Evolutionary conservation across 2,888 invertebrate species (phyloP).

Genomic region (Drosophila aldrichi): DNA sequence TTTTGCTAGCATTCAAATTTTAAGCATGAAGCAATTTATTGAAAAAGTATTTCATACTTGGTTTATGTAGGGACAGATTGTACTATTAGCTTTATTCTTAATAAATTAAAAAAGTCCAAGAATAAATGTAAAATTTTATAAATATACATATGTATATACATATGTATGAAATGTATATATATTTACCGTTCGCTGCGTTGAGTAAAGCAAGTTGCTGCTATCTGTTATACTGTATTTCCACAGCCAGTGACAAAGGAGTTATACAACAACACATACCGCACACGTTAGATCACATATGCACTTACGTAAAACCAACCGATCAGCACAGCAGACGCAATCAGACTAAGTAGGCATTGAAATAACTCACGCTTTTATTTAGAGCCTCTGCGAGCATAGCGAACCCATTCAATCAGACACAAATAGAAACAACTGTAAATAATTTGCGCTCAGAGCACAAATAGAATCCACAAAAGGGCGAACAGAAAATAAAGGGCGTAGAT

Average conservation of each 20-base stretch:
- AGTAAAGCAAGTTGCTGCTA: not conserved
- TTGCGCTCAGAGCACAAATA: not conserved
- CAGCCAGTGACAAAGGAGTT: not conserved
- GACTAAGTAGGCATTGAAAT: not conserved
- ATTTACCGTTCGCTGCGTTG: not conserved
- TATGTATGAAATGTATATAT: not conserved
- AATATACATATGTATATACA: too few relatives aligned
- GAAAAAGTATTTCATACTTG: not conserved
- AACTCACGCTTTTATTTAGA: not conserved
- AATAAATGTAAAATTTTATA: not conserved
- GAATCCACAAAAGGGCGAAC: not conserved
- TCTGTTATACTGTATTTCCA: not conserved
- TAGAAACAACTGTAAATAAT: not conserved
- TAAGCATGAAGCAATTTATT: constrained; percentile 1
- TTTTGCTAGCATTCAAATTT: constrained; percentile 3
- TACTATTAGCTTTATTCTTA: not conserved
- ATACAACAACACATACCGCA: not conserved
- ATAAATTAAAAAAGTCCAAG: not conserved
- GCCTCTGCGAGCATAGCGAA: not conserved
- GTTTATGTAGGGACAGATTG: not conserved
- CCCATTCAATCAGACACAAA: not conserved
- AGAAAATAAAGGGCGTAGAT: not conserved
- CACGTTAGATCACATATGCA: not conserved
- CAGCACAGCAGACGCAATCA: not conserved
- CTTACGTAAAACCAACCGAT: not conserved